These are phyloP conservation scores for Mionectes macconnelli DNA, from an alignment of 2,113 vertebrate species.

Conservation along the genomic window DNA sequence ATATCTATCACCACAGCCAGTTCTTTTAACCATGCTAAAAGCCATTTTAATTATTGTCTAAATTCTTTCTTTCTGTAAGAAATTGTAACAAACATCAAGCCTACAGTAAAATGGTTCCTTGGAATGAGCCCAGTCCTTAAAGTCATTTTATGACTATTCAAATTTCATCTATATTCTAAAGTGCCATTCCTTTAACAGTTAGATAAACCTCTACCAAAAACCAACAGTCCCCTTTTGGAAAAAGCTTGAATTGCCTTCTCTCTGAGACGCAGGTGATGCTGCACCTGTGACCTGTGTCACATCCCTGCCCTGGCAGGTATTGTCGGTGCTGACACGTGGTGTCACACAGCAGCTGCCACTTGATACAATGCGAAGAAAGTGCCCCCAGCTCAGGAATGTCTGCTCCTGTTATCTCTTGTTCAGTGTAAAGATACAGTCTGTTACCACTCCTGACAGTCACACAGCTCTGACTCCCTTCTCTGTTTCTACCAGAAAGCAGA, in stretches of 20 bases:
- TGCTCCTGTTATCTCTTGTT: not conserved
- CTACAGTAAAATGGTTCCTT: not conserved
- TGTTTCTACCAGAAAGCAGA: not conserved
- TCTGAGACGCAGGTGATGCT: not conserved
- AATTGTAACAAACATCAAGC: not conserved
- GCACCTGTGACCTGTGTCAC: not conserved
- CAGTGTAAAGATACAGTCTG: not conserved
- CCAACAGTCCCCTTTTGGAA: not conserved
- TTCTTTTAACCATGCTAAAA: not conserved
- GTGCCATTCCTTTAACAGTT: not conserved
- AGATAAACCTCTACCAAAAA: not conserved
- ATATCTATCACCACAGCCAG: not conserved
- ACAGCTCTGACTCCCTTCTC: not conserved
- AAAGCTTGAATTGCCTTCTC: not conserved
- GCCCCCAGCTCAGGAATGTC: not conserved
- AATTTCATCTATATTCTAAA: not conserved
- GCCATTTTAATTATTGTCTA: not conserved
- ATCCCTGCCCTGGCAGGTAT: not conserved
- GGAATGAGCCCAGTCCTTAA: not conserved
- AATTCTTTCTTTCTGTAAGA: not conserved
- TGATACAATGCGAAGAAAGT: not conserved
- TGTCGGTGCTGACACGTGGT: not conserved
- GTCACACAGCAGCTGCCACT: slow-evolving; percentile 17
- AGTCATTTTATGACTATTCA: not conserved
- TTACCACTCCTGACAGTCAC: not conserved